A percentile compares a stretch with the other conserved stretches of the same genome.
Conservation (phyloP, 30 jellyfish, hydroid and myxozoan genomes). For the Cassiopea andromeda region DNA sequence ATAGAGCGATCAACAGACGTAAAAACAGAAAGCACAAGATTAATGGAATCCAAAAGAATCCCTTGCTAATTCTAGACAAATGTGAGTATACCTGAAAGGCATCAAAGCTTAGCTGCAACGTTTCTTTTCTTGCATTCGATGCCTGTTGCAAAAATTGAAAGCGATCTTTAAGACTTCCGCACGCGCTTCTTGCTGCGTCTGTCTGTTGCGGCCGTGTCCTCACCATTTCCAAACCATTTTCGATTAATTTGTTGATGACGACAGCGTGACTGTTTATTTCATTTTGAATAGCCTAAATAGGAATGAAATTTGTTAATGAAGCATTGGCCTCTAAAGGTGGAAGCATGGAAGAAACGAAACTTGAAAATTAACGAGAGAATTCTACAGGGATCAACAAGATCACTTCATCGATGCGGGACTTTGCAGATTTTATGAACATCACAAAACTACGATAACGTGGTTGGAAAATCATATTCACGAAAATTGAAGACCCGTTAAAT, state of each 20-base stretch:
- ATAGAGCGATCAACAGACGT: too few species aligned
- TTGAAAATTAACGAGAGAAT: too few species aligned
- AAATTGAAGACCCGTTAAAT: too few species aligned
- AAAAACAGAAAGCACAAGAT: not conserved
- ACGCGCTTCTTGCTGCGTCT: constrained; percentile 3
- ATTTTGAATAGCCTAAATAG: constrained; percentile 60
- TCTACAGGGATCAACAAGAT: too few species aligned
- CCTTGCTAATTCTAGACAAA: not conserved
- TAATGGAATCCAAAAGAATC: not conserved
- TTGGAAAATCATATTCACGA: too few species aligned
- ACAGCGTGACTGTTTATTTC: constrained; percentile 56
- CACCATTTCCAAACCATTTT: constrained; percentile 34
- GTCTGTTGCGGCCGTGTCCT: not conserved
- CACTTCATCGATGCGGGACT: too few species aligned
- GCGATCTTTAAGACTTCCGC: constrained; percentile 14
- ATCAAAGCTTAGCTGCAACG: constrained; percentile 28
- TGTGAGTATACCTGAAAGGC: constrained; percentile 59
- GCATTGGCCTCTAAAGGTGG: too few species aligned
- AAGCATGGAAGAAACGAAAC: too few species aligned
- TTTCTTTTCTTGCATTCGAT: constrained; percentile 28
- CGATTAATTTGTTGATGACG: constrained; percentile 21
- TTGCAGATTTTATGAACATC: too few species aligned
- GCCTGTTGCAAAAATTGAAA: constrained; percentile 7
- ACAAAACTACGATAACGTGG: too few species aligned
- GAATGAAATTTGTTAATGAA: too few species aligned